Conservation (phyloP, 1,140 invertebrate genomes). For the Drosophila parvula region DNA sequence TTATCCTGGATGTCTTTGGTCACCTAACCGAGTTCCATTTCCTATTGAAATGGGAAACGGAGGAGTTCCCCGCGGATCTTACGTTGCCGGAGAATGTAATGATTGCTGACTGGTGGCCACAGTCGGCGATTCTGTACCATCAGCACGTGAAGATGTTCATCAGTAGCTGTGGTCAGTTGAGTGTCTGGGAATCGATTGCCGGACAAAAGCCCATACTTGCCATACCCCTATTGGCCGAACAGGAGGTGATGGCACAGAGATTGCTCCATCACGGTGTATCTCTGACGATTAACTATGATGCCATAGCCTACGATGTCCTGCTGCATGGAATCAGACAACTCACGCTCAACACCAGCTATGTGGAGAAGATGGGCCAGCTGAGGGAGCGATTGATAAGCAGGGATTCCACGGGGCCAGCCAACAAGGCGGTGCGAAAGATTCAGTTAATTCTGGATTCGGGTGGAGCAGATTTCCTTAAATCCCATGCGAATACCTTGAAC, state of each 20-base stretch:
- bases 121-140: conserved; percentile 88
- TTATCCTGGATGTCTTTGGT: conserved; percentile 84
- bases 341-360: conserved; percentile 63
- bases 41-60: conserved; percentile 88
- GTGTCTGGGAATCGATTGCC: conserved; percentile 86
- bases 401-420: conserved; percentile 32
- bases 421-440: conserved; percentile 85
- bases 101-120: conserved; percentile 88
- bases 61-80: conserved; percentile 82
- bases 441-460: conserved; percentile 85
- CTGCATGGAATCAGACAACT: conserved; percentile 67
- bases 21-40: conserved; percentile 86
- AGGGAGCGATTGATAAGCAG: conserved; percentile 70
- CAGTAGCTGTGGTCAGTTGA: conserved; percentile 88
- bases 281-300: conserved; percentile 59
- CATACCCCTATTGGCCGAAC: conserved; percentile 87
- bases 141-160: conserved; percentile 86
- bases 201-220: conserved; percentile 86
- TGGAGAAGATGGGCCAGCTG: conserved; percentile 75
- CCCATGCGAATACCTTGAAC: conserved; percentile 79
- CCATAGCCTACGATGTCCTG: conserved; percentile 65
- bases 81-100: conserved; percentile 86
- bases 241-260: conserved; percentile 85
- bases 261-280: conserved; percentile 72
- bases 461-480: conserved; percentile 84